A percentile compares a stretch with the other conserved stretches of the same genome.
phyloP scores from a whole-genome alignment of 1,140 invertebrate genomes.

The Drosophila eugracilis region DNA sequence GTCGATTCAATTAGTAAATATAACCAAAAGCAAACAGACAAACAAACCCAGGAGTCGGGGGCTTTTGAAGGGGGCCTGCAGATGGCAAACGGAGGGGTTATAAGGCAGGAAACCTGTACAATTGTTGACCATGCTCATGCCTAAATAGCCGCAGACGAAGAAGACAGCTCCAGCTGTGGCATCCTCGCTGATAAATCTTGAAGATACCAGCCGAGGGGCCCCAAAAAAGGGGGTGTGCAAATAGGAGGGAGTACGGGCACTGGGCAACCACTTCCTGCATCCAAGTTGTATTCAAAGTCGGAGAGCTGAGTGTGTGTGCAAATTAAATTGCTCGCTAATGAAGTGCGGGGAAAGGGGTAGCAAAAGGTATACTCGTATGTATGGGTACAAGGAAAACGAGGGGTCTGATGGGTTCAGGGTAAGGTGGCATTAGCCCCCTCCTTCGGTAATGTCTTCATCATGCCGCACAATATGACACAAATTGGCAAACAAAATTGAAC shows the following conservation, averaged over 20 bases:
- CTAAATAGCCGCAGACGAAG: conserved; percentile 67
- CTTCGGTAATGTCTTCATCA: conserved; percentile 65
- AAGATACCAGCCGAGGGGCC: conserved; percentile 7
- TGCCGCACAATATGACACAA: conserved; percentile 69
- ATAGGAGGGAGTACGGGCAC: conserved; percentile 2
- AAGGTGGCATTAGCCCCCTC: background rate
- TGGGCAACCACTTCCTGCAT: conserved; percentile 43
- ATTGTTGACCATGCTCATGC: conserved; percentile 81
- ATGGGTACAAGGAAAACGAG: background rate
- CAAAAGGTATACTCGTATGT: background rate
- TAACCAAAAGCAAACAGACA: conserved; percentile 83
- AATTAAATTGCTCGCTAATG: conserved; percentile 83
- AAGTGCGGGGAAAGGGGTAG: conserved; percentile 43
- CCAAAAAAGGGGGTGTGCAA: conserved; percentile 7
- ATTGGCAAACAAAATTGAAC: conserved; percentile 62
- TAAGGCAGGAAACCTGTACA: conserved; percentile 71
- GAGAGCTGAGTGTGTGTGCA: conserved; percentile 69
- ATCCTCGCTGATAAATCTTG: conserved; percentile 55
- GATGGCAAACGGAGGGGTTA: background rate
- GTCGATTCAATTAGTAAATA: conserved; percentile 85
- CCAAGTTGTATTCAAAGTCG: conserved; percentile 16
- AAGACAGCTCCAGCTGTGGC: conserved; percentile 49
- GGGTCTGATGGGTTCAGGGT: background rate
- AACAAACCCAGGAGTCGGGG: conserved; percentile 43
- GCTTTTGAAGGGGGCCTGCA: conserved; percentile 1